These are phyloP conservation scores for Spialia ferax DNA, from an alignment of 2,888 invertebrate species.

Conservation along the genomic window DNA sequence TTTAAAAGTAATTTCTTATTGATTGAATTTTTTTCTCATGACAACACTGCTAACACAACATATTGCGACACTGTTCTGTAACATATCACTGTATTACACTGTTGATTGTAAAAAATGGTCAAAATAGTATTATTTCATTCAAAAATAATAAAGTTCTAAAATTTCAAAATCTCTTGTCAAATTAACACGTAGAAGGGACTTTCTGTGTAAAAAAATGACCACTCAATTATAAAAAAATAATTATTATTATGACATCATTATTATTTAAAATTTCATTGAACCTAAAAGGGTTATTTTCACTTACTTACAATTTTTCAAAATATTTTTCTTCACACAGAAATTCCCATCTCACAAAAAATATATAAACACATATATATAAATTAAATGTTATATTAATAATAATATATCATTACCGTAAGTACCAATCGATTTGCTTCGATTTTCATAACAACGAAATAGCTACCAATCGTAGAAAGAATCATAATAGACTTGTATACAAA, in stretches of 20 bases:
- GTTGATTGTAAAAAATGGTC: not conserved
- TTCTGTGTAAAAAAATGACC: not conserved
- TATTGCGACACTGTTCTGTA: not conserved
- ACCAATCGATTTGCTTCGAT: constrained; percentile 23
- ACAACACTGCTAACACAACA: not conserved
- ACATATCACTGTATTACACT: not conserved
- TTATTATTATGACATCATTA: constrained; percentile 4
- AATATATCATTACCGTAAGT: constrained; percentile 23
- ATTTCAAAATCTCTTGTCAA: constrained; percentile 10
- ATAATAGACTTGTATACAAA: constrained; percentile 44
- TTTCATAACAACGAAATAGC: constrained; percentile 43
- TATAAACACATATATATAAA: not conserved
- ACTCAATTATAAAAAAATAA: constrained; percentile 3
- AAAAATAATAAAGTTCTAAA: constrained; percentile 2
- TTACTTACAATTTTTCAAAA: not conserved
- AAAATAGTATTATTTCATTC: not conserved
- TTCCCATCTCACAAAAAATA: constrained; percentile 2
- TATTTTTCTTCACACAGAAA: constrained; percentile 13
- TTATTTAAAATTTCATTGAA: constrained; percentile 2
- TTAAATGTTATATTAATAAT: constrained; percentile 4
- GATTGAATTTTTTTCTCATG: not conserved
- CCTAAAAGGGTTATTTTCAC: not conserved
- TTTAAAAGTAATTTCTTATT: too few relatives aligned
- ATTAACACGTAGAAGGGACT: constrained; percentile 1
- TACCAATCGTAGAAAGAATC: constrained; percentile 48